phyloP scores from a whole-genome alignment of 1,140 invertebrate species.

The Zaprionus tsacasi region DNA sequence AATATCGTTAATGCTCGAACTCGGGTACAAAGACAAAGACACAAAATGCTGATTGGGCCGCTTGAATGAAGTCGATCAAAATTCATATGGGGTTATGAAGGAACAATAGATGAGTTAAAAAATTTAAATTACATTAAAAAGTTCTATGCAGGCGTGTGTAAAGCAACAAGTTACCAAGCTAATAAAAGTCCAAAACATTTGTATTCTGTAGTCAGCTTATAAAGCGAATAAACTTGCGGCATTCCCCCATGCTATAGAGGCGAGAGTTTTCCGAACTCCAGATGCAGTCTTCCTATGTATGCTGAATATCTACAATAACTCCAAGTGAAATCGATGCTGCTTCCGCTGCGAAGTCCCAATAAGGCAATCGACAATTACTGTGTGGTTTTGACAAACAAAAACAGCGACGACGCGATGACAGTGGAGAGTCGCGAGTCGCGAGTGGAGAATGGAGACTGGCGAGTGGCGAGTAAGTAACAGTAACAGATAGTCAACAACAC shows the following conservation, averaged over 20 bases:
- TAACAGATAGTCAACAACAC: slow-evolving; percentile 6
- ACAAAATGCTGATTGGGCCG: no score
- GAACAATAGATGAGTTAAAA: neutral
- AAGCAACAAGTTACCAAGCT: neutral
- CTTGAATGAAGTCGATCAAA: no score
- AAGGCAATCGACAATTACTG: neutral
- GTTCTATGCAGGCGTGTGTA: neutral
- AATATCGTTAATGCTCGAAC: no score
- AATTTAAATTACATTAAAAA: neutral
- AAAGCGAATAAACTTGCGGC: neutral
- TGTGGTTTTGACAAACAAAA: slow-evolving; percentile 5
- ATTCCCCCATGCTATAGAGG: neutral
- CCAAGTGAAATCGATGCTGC: slow-evolving; percentile 2
- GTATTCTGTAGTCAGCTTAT: neutral
- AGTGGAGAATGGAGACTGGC: neutral
- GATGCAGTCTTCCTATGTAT: neutral
- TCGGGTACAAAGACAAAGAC: no score
- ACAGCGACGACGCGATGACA: neutral
- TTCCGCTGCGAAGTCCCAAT: slow-evolving; percentile 5
- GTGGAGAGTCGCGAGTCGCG: neutral
- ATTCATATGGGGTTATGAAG: no score
- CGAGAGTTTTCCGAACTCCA: neutral
- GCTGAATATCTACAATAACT: slow-evolving; percentile 2
- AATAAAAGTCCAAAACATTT: neutral
- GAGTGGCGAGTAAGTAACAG: neutral